Evolutionary conservation across 2,888 invertebrate genomes (phyloP).

Genomic region (Sphaeridia pumilis): DNA sequence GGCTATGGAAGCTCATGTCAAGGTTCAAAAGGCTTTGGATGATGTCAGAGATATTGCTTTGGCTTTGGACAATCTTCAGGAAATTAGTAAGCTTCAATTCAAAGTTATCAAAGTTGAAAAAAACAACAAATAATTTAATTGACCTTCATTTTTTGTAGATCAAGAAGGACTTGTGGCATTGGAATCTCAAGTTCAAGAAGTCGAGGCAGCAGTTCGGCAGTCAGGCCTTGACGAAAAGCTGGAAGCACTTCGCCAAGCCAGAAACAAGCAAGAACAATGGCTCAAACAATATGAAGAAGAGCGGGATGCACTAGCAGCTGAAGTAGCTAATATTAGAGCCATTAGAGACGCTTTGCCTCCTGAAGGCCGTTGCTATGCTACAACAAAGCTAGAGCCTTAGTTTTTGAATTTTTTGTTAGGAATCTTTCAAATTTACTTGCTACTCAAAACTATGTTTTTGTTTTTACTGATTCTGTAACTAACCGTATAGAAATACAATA

Average conservation of each 20-base stretch:
- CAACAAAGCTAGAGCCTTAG: slow-evolving; percentile 58
- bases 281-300: slow-evolving; percentile 50
- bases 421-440: background rate
- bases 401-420: background rate
- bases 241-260: slow-evolving; percentile 57
- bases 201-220: slow-evolving; percentile 57
- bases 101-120: too few relatives aligned
- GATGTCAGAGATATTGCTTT: slow-evolving; percentile 66
- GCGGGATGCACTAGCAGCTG: slow-evolving; percentile 53
- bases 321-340: slow-evolving; percentile 70
- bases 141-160: slow-evolving; percentile 40
- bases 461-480: background rate
- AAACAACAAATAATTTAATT: too few relatives aligned
- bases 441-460: background rate
- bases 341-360: slow-evolving; percentile 69
- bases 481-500: background rate
- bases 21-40: slow-evolving; percentile 65
- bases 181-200: slow-evolving; percentile 55
- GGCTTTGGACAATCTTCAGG: slow-evolving; percentile 61
- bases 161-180: slow-evolving; percentile 40
- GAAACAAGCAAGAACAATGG: slow-evolving; percentile 48
- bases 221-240: slow-evolving; percentile 67
- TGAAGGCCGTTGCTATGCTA: slow-evolving; percentile 57
- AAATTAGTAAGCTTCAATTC: slow-evolving; percentile 46
- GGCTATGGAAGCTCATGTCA: slow-evolving; percentile 64